Conservation (phyloP, 2,113 vertebrate species). For the Crypturellus undulatus region DNA sequence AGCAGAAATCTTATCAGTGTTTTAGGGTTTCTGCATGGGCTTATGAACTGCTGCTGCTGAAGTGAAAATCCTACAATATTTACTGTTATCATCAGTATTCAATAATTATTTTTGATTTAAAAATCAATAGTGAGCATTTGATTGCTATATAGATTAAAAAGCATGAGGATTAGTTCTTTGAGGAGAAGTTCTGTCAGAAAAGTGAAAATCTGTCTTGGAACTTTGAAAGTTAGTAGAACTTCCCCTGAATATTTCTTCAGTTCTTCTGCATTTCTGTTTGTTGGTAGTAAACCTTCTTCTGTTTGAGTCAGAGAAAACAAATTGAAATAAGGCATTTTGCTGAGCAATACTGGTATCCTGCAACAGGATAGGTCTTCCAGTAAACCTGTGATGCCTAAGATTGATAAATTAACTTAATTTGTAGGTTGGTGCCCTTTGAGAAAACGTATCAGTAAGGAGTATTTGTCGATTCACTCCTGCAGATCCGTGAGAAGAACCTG, state of each 20-base stretch:
- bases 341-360: neutral
- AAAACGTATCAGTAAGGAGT: neutral
- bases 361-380: neutral
- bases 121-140: neutral
- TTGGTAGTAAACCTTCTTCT: neutral
- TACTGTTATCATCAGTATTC: neutral
- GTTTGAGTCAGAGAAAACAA: neutral
- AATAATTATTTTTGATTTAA: neutral
- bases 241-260: neutral
- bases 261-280: neutral
- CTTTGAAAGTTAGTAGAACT: slow-evolving; percentile 15
- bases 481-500: slow-evolving; percentile 7
- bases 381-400: neutral
- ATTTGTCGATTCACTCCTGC: slow-evolving; percentile 1
- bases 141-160: neutral
- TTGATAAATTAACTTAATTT: slow-evolving; percentile 18
- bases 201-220: neutral
- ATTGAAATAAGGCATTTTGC: neutral
- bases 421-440: neutral
- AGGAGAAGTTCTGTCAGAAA: neutral
- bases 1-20: neutral
- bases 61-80: neutral
- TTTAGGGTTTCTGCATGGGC: neutral
- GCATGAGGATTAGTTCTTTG: neutral
- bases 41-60: neutral